Conservation (phyloP, 2,888 invertebrate species). For the Bruchidius siliquastri region DNA sequence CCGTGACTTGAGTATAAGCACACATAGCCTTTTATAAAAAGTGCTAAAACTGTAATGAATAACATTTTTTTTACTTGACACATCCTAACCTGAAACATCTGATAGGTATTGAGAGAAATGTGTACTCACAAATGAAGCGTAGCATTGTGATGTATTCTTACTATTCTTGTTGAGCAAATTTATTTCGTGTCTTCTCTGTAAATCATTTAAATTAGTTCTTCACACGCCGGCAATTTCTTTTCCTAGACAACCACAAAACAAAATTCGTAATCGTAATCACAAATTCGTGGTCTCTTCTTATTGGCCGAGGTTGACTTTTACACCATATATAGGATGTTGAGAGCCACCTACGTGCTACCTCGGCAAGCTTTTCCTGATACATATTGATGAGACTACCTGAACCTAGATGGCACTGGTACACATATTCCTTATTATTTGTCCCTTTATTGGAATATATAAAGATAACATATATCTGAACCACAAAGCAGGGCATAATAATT, state of each 20-base stretch:
- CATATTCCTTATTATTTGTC: no score
- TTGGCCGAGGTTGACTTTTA: neutral
- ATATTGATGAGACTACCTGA: no score
- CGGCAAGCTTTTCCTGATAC: no score
- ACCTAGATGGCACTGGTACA: no score
- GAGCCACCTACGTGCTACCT: no score
- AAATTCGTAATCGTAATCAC: neutral
- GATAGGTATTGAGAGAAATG: neutral
- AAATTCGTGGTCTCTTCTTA: neutral
- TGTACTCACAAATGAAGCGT: neutral
- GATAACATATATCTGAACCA: no score
- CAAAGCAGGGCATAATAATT: no score
- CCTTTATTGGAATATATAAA: no score
- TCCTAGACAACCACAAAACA: neutral
- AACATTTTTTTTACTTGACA: neutral
- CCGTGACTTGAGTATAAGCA: constrained; percentile 65
- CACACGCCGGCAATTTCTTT: neutral
- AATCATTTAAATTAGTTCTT: neutral
- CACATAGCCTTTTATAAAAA: constrained; percentile 38
- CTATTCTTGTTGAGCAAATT: neutral
- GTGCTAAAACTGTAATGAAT: constrained; percentile 27
- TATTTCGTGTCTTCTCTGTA: neutral
- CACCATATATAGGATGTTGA: neutral
- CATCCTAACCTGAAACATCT: neutral
- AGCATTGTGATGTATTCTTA: neutral